A percentile compares a stretch with the other conserved stretches of the same genome.
Evolutionary conservation across 1,140 invertebrate species (phyloP).

Genomic region (Argopecten irradians): DNA sequence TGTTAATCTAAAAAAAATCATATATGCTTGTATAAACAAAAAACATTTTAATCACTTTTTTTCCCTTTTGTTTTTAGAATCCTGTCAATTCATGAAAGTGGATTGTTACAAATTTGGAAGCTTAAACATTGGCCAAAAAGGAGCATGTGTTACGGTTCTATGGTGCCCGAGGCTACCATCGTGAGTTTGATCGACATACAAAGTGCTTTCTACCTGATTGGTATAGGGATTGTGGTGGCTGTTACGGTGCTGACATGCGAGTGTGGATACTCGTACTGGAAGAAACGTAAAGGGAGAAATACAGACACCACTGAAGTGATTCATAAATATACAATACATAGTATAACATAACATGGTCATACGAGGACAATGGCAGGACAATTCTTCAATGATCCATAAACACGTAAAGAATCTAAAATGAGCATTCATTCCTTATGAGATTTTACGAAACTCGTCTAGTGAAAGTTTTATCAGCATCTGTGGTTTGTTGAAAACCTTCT

Average conservation of each 20-base stretch:
- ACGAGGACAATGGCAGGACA: no score
- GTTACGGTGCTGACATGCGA: slow-evolving; percentile 37
- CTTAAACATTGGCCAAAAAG: slow-evolving; percentile 51
- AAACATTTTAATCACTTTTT: no score
- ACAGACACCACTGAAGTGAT: neutral
- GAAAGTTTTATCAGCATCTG: no score
- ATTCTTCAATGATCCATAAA: no score
- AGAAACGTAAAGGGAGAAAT: neutral
- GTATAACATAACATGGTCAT: no score
- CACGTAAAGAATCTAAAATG: no score
- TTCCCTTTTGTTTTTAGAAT: slow-evolving; percentile 51
- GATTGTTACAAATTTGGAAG: slow-evolving; percentile 57
- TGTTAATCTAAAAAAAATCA: no score
- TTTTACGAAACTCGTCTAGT: no score
- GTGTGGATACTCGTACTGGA: neutral
- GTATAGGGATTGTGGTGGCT: slow-evolving; percentile 46
- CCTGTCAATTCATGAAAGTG: slow-evolving; percentile 52
- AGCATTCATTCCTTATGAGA: no score
- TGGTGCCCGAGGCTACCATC: slow-evolving; percentile 45
- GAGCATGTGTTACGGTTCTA: slow-evolving; percentile 44
- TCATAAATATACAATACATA: neutral
- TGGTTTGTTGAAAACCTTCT: no score
- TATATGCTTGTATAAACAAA: no score
- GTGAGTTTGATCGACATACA: slow-evolving; percentile 55
- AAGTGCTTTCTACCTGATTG: slow-evolving; percentile 56